A percentile compares a stretch with the other conserved stretches of the same genome.
Conservation (phyloP, 2,888 invertebrate species). For the Zeuzera pyrina region DNA sequence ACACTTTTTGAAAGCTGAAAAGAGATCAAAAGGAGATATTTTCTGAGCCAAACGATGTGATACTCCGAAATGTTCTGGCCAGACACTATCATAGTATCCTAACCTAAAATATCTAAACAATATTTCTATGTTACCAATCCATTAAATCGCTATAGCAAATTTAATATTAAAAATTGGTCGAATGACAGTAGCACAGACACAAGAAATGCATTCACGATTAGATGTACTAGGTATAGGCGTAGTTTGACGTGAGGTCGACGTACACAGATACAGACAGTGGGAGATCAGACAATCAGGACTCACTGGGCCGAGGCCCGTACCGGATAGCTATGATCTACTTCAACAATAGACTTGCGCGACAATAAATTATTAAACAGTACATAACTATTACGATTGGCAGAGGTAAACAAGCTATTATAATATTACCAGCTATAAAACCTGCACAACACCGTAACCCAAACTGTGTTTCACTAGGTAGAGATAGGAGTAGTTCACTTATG, state of each 20-base stretch:
- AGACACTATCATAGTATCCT: constrained; percentile 73
- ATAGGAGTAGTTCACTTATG: constrained; percentile 62
- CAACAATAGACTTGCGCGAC: constrained; percentile 69
- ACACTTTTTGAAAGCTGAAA: constrained; percentile 71
- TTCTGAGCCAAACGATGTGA: constrained; percentile 73
- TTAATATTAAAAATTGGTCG: constrained; percentile 67
- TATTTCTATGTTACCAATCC: constrained; percentile 65
- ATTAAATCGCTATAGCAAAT: constrained; percentile 66
- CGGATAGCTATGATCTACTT: constrained; percentile 71
- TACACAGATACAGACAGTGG: constrained; percentile 5
- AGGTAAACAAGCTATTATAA: constrained; percentile 69
- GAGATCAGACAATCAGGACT: constrained; percentile 21
- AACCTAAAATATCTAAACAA: constrained; percentile 72
- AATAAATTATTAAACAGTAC: constrained; percentile 70
- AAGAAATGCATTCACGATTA: constrained; percentile 59
- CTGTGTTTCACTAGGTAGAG: constrained; percentile 54
- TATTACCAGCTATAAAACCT: constrained; percentile 73
- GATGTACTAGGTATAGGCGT: constrained; percentile 1
- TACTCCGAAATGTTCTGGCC: constrained; percentile 72
- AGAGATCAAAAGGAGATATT: constrained; percentile 72
- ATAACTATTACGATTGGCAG: constrained; percentile 71
- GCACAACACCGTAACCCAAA: constrained; percentile 71
- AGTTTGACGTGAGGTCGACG: constrained; percentile 4
- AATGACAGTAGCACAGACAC: constrained; percentile 54
- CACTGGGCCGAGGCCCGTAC: constrained; percentile 29